These are phyloP conservation scores for Babyrousa celebensis DNA, from an alignment of 2,797 vertebrate genomes.

Conservation along the genomic window DNA sequence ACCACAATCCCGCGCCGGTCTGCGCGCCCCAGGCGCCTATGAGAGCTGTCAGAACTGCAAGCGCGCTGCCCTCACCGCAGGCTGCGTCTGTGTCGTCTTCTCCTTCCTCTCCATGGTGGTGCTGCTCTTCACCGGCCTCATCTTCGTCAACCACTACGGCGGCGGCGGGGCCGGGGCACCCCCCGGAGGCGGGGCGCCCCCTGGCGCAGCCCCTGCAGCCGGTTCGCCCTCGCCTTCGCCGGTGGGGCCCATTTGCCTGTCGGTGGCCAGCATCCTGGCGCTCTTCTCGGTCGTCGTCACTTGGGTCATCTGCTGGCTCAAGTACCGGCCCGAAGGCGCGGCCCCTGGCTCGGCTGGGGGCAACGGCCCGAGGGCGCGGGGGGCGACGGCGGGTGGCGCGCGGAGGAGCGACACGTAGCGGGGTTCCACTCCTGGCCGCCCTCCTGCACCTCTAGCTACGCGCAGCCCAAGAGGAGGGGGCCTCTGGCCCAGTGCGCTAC, in stretches of 20 bases:
- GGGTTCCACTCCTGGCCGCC: fast-evolving
- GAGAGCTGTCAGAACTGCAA: constrained; percentile 97
- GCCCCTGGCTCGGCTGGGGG: constrained; percentile 87
- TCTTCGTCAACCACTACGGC: constrained; percentile 97
- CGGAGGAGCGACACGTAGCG: constrained; percentile 71
- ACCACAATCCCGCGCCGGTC: constrained; percentile 45
- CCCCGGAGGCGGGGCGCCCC: constrained; percentile 71
- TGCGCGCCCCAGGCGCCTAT: constrained; percentile 89
- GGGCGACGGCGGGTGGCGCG: constrained; percentile 81
- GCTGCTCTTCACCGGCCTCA: constrained; percentile 97
- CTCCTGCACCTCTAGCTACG: neutral
- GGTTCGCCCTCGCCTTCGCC: constrained; percentile 92
- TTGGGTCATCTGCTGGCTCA: constrained; percentile 97
- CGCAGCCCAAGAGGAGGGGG: neutral
- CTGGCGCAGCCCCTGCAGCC: constrained; percentile 76
- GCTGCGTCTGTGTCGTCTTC: constrained; percentile 97
- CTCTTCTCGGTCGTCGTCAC: constrained; percentile 97
- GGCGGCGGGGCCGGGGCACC: constrained; percentile 76
- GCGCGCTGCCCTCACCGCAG: constrained; percentile 95
- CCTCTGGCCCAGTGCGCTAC: neutral
- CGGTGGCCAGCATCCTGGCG: constrained; percentile 96
- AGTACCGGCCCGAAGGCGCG: constrained; percentile 95
- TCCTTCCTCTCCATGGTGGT: constrained; percentile 98
- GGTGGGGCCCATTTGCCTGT: constrained; percentile 96
- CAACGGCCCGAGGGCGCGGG: constrained; percentile 86